Base-by-base conservation (phyloP, 2,113 vertebrate genomes). In the Furnarius figulus region DNA sequence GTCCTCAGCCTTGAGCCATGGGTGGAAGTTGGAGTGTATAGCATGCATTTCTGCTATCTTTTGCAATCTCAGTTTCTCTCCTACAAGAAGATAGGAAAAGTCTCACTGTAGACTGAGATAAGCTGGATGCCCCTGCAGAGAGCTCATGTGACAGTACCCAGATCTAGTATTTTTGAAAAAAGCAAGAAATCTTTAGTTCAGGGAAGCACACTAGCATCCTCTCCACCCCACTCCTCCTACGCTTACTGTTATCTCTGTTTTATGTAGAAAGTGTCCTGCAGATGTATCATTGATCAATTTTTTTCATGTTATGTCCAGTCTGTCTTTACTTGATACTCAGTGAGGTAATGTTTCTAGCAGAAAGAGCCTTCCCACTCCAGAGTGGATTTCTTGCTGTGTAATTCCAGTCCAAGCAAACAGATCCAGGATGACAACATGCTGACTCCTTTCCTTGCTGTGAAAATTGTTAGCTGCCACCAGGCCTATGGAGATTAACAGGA, bases 401-500 rank as follows among this genome's bases (percentile, higher is more conserved):
- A 52, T 82, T 78, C 61, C 40, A 87, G 49, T 90, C 47, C n/a
- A 75, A 42, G 77, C 44, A 78, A 89, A 78, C 37, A 76, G 77
- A 92, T 95, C 70, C 66, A 87, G 79, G 53, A 85, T 89, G 91
- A 93, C 93, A 96, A 79, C 81, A 79, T 10, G 74, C 94, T 89
- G 87, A 87, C 53, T 94, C 58, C 40, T 68, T 93, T 58, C 71
- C 28, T 82, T 83, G 66, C 56, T 73, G 65, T 76, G 89, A 87
- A 97, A 91, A 89, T 87, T 80, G 49, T 92, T 92, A 87, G 93
- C 73, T 95, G 94, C 70, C 93, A 93, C 67, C 53, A 93, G 91
- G 70, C 70, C 77, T 82, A 13, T 78, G 62, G 49, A 94, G 40
- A 91, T 87, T 79, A 94, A 96, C 71, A 70, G 58, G 44, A 91